Conservation (phyloP, 2,888 invertebrate genomes). For the Phyto melanocephala region DNA sequence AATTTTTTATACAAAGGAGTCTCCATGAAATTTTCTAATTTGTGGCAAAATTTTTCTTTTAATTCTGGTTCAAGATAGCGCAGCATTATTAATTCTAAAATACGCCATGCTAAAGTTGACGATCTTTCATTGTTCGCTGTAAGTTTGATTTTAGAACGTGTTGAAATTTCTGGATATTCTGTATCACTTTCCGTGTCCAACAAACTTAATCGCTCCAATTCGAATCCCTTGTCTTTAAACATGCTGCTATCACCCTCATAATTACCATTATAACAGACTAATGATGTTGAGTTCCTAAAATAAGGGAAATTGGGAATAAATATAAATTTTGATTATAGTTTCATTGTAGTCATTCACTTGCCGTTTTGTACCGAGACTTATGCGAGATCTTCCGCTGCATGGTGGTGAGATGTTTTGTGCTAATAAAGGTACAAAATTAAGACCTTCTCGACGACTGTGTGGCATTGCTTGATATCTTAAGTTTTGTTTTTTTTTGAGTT, state of each 20-base stretch:
- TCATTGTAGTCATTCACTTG: background rate
- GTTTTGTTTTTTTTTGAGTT: background rate
- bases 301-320: background rate
- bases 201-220: slow-evolving; percentile 43
- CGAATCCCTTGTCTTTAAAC: slow-evolving; percentile 36
- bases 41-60: slow-evolving; percentile 2
- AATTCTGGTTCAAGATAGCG: background rate
- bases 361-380: slow-evolving; percentile 19
- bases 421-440: slow-evolving; percentile 64
- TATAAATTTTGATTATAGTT: background rate
- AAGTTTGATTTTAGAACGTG: background rate
- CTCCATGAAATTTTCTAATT: slow-evolving; percentile 29
- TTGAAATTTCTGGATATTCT: slow-evolving; percentile 56
- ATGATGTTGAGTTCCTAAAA: slow-evolving; percentile 6
- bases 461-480: slow-evolving; percentile 34
- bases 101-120: background rate
- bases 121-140: background rate
- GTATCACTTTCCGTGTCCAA: slow-evolving; percentile 72
- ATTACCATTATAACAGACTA: slow-evolving; percentile 63
- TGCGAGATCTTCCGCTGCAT: slow-evolving; percentile 35
- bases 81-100: background rate
- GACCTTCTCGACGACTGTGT: slow-evolving; percentile 45
- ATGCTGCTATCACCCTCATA: slow-evolving; percentile 71
- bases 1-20: slow-evolving; percentile 46
- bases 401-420: slow-evolving; percentile 30